A percentile compares a stretch with the other conserved stretches of the same genome.
These are phyloP conservation scores for Rhinolophus sinicus DNA, from an alignment of 2,113 vertebrate species.

Conservation along the genomic window DNA sequence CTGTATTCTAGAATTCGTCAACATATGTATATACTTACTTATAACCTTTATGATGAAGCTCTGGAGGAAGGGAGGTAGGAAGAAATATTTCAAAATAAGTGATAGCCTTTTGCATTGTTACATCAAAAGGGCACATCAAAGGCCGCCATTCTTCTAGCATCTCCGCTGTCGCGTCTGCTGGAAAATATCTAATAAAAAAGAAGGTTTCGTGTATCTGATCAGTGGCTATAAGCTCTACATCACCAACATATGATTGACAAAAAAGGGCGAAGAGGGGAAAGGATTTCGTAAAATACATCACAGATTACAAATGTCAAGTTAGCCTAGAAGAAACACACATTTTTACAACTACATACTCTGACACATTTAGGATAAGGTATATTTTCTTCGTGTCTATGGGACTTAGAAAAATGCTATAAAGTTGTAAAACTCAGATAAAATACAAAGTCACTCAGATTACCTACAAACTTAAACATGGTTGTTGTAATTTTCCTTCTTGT, in stretches of 20 bases:
- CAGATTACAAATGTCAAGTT: neutral
- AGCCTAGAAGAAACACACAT: neutral
- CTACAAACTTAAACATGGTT: neutral
- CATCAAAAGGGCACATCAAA: slow-evolving; percentile 97
- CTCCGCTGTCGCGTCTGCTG: slow-evolving; percentile 92
- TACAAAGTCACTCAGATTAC: neutral
- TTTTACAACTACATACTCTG: neutral
- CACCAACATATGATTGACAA: neutral
- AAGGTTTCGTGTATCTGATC: slow-evolving; percentile 24
- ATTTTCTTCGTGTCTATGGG: neutral
- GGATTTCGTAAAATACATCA: neutral
- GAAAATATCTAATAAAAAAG: slow-evolving; percentile 91
- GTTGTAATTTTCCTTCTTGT: neutral
- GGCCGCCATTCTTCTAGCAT: slow-evolving; percentile 98
- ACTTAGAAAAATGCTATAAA: neutral
- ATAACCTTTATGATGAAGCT: slow-evolving; percentile 96
- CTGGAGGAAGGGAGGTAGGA: slow-evolving; percentile 96
- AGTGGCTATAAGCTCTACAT: neutral
- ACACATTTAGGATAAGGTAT: neutral
- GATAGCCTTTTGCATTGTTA: slow-evolving; percentile 99
- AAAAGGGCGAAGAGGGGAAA: neutral
- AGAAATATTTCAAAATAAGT: slow-evolving; percentile 98
- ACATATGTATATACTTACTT: slow-evolving; percentile 87
- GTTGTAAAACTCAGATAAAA: slow-evolving; percentile 41
- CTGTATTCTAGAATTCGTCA: slow-evolving; percentile 23